phyloP scores from a whole-genome alignment of 2,797 vertebrate genomes.

The Chanos chanos region DNA sequence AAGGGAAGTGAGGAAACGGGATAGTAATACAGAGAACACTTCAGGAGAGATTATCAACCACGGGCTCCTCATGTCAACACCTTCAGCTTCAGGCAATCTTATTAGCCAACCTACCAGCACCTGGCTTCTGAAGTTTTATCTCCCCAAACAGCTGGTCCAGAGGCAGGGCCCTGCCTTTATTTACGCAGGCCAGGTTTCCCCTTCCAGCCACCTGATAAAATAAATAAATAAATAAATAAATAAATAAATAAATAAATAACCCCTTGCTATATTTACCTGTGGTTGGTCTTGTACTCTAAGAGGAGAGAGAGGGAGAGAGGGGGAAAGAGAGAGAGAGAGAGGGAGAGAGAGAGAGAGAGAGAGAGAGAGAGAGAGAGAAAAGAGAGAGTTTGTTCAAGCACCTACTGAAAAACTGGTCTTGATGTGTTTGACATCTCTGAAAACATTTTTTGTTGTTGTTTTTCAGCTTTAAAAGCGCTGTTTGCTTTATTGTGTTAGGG shows the following conservation, averaged over 20 bases:
- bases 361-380: too few species aligned
- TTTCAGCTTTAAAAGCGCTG: too few species aligned
- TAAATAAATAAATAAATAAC: not conserved
- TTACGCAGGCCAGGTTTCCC: not conserved
- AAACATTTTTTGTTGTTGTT: too few species aligned
- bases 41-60: conserved; percentile 55
- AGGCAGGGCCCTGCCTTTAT: conserved; percentile 45
- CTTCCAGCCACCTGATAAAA: conserved; percentile 14
- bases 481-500: too few species aligned
- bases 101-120: conserved; percentile 59
- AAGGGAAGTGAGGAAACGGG: conserved; percentile 18
- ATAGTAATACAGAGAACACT: conserved; percentile 23
- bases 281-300: conserved; percentile 1
- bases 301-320: not conserved
- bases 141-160: conserved; percentile 62
- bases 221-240: not conserved
- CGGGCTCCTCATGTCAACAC: conserved; percentile 57
- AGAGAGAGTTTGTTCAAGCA: too few species aligned
- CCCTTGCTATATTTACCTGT: not conserved
- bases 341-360: too few species aligned
- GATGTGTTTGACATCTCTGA: too few species aligned
- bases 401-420: too few species aligned
- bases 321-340: too few species aligned
- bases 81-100: conserved; percentile 64
- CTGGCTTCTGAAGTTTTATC: conserved; percentile 65